Conservation (phyloP, 1,140 invertebrate species). For the Drosophila nikananu region DNA sequence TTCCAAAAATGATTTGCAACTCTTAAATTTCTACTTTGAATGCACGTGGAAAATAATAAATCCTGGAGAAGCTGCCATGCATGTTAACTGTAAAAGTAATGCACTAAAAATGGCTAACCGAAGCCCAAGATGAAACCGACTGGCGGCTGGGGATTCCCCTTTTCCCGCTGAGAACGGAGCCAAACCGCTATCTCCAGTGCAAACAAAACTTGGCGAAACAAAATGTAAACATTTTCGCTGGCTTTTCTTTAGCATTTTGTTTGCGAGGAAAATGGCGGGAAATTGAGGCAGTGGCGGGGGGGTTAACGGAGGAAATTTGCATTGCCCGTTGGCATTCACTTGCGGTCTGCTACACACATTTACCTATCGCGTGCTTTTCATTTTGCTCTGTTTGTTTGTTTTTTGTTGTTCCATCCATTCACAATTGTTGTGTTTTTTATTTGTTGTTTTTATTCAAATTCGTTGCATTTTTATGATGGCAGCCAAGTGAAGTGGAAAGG, state of each 20-base stretch:
- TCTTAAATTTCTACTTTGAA: conserved; percentile 57
- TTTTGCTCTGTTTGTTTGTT: background rate
- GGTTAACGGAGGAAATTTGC: conserved; percentile 33
- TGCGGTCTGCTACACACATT: conserved; percentile 40
- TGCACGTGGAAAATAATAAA: conserved; percentile 67
- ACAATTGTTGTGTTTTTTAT: conserved; percentile 37
- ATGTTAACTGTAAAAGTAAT: conserved; percentile 41
- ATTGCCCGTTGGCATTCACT: conserved; percentile 48
- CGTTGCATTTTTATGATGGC: conserved; percentile 69
- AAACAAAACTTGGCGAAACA: conserved; percentile 74
- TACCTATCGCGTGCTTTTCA: conserved; percentile 39
- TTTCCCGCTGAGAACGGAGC: conserved; percentile 13
- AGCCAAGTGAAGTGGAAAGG: conserved; percentile 59
- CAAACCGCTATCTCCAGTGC: conserved; percentile 63
- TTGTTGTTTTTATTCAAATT: conserved; percentile 61
- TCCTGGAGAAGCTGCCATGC: conserved; percentile 20
- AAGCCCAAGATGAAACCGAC: conserved; percentile 12
- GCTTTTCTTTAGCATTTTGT: conserved; percentile 24
- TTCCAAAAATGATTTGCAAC: conserved; percentile 52
- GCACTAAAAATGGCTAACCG: conserved; percentile 47
- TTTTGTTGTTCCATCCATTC: background rate
- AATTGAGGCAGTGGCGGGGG: conserved; percentile 2
- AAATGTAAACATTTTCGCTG: conserved; percentile 72
- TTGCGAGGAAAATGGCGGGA: conserved; percentile 42
- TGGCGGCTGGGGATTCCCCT: conserved; percentile 1